A percentile compares a stretch with the other conserved stretches of the same genome.
Conservation (phyloP, 2,113 vertebrate genomes). For the Desmodus rotundus region DNA sequence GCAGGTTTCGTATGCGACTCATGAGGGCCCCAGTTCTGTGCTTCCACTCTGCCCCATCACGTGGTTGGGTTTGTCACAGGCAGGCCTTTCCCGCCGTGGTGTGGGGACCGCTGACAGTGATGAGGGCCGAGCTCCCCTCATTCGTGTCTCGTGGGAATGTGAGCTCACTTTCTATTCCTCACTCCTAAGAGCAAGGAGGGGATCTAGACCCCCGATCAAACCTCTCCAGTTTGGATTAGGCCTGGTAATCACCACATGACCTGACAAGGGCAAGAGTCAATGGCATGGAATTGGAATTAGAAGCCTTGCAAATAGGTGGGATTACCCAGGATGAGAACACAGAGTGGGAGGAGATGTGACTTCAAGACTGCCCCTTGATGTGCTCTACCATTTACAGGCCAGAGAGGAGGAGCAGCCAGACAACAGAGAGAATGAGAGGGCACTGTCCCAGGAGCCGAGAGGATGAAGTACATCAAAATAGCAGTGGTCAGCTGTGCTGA, state of each 20-base stretch:
- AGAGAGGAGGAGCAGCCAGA: background rate
- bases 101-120: background rate
- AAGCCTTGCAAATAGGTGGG: background rate
- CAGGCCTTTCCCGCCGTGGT: background rate
- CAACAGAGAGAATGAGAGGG: background rate
- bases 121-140: background rate
- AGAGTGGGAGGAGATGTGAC: background rate
- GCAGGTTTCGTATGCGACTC: background rate
- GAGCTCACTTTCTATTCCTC: background rate
- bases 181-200: background rate
- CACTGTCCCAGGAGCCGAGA: no score
- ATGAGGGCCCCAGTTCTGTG: background rate
- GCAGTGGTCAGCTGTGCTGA: background rate
- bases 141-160: background rate
- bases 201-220: background rate
- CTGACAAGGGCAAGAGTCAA: background rate
- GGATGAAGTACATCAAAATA: background rate
- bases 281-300: background rate
- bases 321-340: background rate
- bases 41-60: fast-evolving
- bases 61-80: background rate
- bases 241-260: background rate
- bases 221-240: background rate
- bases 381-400: background rate
- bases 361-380: background rate